These are phyloP conservation scores for Exaiptasia diaphana DNA, from an alignment of 64 coral and sea anemone species.

Conservation along the genomic window DNA sequence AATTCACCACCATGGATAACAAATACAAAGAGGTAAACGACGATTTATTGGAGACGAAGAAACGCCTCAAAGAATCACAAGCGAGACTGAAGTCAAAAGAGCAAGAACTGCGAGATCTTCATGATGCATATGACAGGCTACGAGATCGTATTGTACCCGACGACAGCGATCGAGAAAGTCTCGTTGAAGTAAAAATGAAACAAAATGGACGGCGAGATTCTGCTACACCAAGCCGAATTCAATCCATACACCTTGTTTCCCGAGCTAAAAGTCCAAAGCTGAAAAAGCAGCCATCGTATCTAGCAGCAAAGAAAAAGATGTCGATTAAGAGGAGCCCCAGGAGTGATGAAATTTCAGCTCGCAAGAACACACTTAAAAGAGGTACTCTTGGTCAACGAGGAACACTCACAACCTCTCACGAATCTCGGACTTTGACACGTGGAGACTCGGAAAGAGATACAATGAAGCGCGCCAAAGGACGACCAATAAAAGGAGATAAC, in stretches of 20 bases:
- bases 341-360: neutral
- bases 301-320: neutral
- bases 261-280: neutral
- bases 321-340: neutral
- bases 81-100: neutral
- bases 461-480: neutral
- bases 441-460: neutral
- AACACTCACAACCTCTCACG: neutral
- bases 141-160: neutral
- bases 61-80: neutral
- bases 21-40: constrained; percentile 11
- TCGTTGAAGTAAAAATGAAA: constrained; percentile 22
- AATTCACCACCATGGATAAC: neutral
- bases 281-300: neutral
- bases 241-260: neutral
- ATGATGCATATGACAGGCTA: neutral
- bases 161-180: constrained; percentile 10
- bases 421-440: neutral
- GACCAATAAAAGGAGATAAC: neutral
- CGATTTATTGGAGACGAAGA: constrained; percentile 1
- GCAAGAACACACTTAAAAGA: neutral
- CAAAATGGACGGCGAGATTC: neutral
- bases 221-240: neutral
- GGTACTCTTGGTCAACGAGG: neutral
- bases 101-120: neutral